phyloP scores from a whole-genome alignment of 2,113 vertebrate genomes.

The Tichodroma muraria region DNA sequence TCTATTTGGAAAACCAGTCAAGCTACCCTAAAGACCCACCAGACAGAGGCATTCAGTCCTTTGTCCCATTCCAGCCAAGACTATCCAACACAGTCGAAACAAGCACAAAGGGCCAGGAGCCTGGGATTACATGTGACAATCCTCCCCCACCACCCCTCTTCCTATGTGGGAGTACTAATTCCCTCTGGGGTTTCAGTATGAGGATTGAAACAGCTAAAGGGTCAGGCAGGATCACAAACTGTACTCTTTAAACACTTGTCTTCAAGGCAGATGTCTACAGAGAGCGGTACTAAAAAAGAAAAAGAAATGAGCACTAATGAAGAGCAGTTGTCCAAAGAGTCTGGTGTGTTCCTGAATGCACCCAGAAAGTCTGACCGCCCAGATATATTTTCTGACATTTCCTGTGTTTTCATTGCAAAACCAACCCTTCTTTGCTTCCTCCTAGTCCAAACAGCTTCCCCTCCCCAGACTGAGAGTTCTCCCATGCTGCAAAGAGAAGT shows the following conservation, averaged over 20 bases:
- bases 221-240: neutral
- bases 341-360: neutral
- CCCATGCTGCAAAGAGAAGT: neutral
- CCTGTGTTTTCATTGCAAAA: neutral
- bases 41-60: neutral
- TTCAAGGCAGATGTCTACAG: neutral
- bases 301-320: rapidly evolving
- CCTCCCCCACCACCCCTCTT: neutral
- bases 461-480: neutral
- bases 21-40: neutral
- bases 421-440: neutral
- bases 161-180: neutral
- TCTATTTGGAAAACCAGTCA: neutral
- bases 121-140: neutral
- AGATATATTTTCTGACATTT: neutral
- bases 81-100: neutral
- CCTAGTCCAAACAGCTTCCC: neutral
- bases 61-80: neutral
- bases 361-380: neutral
- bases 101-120: neutral
- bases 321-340: neutral
- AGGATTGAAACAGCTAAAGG: neutral
- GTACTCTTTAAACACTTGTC: neutral
- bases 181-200: neutral
- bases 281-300: neutral